These are phyloP conservation scores for Arenicola marina DNA, from an alignment of 2,888 invertebrate species.

Conservation along the genomic window DNA sequence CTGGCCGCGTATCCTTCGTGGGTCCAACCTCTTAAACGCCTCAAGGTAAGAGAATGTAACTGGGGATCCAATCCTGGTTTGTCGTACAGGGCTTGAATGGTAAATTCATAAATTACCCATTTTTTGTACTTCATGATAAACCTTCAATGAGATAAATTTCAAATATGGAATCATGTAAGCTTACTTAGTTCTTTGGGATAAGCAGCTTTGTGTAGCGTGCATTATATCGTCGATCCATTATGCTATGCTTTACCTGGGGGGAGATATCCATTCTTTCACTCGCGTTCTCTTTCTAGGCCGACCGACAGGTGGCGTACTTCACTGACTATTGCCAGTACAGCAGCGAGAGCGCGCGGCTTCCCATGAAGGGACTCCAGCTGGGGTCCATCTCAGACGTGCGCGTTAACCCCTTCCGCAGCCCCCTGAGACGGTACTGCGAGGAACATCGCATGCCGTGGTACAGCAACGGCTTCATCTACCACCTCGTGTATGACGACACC, in stretches of 20 bases:
- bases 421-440: constrained; percentile 41
- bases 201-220: no score
- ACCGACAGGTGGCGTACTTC: constrained; percentile 44
- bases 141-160: no score
- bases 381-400: constrained; percentile 36
- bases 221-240: no score
- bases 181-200: no score
- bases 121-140: no score
- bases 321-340: constrained; percentile 54
- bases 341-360: constrained; percentile 39
- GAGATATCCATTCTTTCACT: no score
- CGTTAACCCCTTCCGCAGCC: constrained; percentile 54
- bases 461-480: constrained; percentile 50
- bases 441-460: constrained; percentile 50
- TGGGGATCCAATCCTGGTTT: no score
- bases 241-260: no score
- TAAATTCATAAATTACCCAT: no score
- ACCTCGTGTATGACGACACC: constrained; percentile 18
- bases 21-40: constrained; percentile 31
- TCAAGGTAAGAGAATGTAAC: constrained; percentile 40
- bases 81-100: no score
- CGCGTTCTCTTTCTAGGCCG: constrained; percentile 38
- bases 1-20: constrained; percentile 41
- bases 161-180: no score
- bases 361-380: constrained; percentile 33